Evolutionary conservation across 2,888 invertebrate genomes (phyloP), one percentile per base, ranked within the genome.

Genomic region (Drosophila tripunctata): DNA sequence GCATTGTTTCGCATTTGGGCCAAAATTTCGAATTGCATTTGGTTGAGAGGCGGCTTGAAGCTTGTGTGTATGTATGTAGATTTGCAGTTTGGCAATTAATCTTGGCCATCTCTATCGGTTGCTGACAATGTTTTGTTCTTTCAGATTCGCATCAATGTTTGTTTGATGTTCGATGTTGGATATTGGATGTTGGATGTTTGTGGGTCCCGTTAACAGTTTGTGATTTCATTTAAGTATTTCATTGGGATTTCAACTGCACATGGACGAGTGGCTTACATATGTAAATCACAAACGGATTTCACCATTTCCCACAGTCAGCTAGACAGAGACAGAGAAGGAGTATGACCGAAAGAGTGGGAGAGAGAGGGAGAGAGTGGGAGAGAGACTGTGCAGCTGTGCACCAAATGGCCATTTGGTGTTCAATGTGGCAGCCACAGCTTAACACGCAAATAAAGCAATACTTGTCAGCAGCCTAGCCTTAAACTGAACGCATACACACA

Each of bases 351-450:
- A 27, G 27, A 30, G 6, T 6, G 10, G 17, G 3, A 7, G 43
- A 30, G 35, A 21, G 31, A 21, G 31, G n/a, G 14, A 17, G 19
- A 10, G 10, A 24, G 22, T 24, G 38, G 22, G 24, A 8, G 22
- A 21, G 40, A 45, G 6, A 3, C 10, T 27, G 27, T 67, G 50
- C 57, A 36, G 22, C 45, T 61, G 47, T 54, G 63, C 73, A 55
- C 78, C 78, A 77, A 87, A 84, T 87, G 78, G 65, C 69, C 78
- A 69, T 77, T 87, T 78, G 75, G 85, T 87, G 85, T 73, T 81
- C 67, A 67, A 78, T 77, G 68, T 64, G 58, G 57, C 73, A 60
- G 72, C 77, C 66, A 72, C 77, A 76, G 75, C 77, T 75, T 79
- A 70, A 57, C 81, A 72, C 81, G 52, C 78, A 64, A 52, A 64